phyloP scores from a whole-genome alignment of 2,113 vertebrate species.

The Epinephelus fuscoguttatus region DNA sequence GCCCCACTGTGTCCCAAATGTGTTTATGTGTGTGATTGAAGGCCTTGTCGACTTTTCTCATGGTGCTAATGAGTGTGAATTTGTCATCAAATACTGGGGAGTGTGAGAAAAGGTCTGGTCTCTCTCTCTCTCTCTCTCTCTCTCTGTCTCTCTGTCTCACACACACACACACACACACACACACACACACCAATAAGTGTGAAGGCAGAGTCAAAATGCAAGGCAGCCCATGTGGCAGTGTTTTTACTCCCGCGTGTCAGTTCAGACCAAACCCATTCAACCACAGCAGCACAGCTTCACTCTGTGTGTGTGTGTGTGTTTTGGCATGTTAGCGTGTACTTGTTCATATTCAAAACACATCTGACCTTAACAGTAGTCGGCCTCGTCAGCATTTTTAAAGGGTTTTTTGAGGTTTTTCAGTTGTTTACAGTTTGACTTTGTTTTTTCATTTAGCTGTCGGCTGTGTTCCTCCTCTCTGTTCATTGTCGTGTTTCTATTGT shows the following conservation, averaged over 20 bases:
- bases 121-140: neutral
- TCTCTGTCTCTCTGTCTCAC: no score
- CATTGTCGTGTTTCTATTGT: constrained; percentile 12
- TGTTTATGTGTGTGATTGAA: constrained; percentile 41
- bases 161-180: constrained; percentile 13
- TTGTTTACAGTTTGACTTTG: constrained; percentile 9
- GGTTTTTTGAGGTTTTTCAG: constrained; percentile 12
- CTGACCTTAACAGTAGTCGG: neutral
- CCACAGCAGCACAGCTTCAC: constrained; percentile 27
- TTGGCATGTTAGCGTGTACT: neutral
- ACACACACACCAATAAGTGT: constrained; percentile 4
- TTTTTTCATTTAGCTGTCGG: constrained; percentile 9
- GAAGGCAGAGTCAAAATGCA: constrained; percentile 26
- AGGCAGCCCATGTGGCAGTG: constrained; percentile 47
- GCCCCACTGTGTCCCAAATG: neutral
- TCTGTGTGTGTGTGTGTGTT: neutral
- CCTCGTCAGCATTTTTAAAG: constrained; percentile 20
- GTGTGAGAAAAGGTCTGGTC: constrained; percentile 52
- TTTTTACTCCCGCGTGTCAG: constrained; percentile 37
- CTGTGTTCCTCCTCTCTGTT: neutral
- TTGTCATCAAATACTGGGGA: constrained; percentile 47
- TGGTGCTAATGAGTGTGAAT: constrained; percentile 52
- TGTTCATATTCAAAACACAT: constrained; percentile 43
- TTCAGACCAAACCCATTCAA: constrained; percentile 32
- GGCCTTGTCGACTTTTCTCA: constrained; percentile 42